Base-by-base conservation (phyloP, 2,797 vertebrate species). In the Platyrinchus mystaceus region DNA sequence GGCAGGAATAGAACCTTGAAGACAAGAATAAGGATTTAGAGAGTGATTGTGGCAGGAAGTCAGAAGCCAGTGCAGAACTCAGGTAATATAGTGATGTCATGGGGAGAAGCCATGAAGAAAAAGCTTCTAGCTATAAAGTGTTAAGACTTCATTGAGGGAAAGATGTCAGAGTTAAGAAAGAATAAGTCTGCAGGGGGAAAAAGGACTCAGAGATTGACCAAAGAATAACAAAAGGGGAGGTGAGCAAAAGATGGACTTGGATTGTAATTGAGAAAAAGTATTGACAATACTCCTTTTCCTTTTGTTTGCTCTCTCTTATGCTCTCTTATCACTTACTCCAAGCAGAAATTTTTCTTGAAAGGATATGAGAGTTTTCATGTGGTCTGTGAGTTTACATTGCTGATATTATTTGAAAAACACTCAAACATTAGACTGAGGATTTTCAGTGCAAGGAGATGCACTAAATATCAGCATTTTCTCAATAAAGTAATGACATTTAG, bases 191-290 rank as follows among this genome's bases (percentile, higher is more conserved):
- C 82, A 86, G 62, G 43, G 24, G 39, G 19, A 84, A 28, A 86
- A 88, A 71, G 12, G 10, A 84, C 58, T 94, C 85, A 66, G 85
- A 78, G 75, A 62, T 43, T 93, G 89, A 93, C 83, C 36, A 83
- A 90, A 90, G 82, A 86, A 90, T 93, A 95, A 94, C 76, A 84
- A 90, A 26, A 90, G 28, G 21, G 90, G 85, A 95, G 43, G 83
- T 64, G 37, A 95, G 19, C 16, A 73, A 70, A 56, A 92, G 67
- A 56, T 69, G 34, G 27, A 24, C 78, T 94, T 93, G 56, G 39
- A 83, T 34, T 82, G 41, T 17, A 89, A 64, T 71, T 62, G 73
- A 81, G 73, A 93, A 86, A 88, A 93, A 84, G 24, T 69, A 78
- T 60, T 81, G n/a, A 50, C 27, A 86, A 36, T 86, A 47, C 10